Evolutionary conservation across 2,797 vertebrate species (phyloP).

Genomic region (Typhlichthys subterraneus): DNA sequence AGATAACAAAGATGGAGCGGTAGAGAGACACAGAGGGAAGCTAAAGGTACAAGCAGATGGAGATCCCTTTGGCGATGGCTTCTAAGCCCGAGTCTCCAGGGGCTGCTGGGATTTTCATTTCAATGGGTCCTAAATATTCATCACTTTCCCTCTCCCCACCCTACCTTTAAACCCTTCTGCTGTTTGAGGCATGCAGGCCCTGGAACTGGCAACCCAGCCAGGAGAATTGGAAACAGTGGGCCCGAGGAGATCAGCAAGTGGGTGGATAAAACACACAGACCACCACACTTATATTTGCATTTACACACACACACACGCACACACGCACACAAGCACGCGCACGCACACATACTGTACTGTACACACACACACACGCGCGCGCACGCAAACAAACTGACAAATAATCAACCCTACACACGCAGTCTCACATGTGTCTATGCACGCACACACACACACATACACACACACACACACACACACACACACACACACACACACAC

Average conservation of each 20-base stretch:
- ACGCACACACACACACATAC: not conserved
- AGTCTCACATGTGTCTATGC: too few species aligned
- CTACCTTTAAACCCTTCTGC: slow-evolving; percentile 68
- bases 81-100: slow-evolving; percentile 73
- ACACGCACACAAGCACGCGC: slow-evolving; percentile 14
- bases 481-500: not conserved
- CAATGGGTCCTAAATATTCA: slow-evolving; percentile 84
- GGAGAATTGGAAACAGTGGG: slow-evolving; percentile 50
- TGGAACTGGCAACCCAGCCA: slow-evolving; percentile 59
- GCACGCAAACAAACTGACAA: not conserved
- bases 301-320: slow-evolving; percentile 38
- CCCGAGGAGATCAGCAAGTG: slow-evolving; percentile 53
- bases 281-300: slow-evolving; percentile 23
- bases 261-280: slow-evolving; percentile 52
- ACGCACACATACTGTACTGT: not conserved
- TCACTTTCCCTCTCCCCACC: slow-evolving; percentile 69
- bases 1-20: slow-evolving; percentile 15
- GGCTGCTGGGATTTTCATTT: slow-evolving; percentile 80
- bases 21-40: slow-evolving; percentile 31
- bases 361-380: not conserved
- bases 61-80: slow-evolving; percentile 80
- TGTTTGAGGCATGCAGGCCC: slow-evolving; percentile 49
- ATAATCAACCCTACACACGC: not conserved
- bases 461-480: not conserved
- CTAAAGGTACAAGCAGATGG: slow-evolving; percentile 77